Conservation (phyloP, 53 echinoderm and acorn worm genomes). For the Apostichopus leukothele region DNA sequence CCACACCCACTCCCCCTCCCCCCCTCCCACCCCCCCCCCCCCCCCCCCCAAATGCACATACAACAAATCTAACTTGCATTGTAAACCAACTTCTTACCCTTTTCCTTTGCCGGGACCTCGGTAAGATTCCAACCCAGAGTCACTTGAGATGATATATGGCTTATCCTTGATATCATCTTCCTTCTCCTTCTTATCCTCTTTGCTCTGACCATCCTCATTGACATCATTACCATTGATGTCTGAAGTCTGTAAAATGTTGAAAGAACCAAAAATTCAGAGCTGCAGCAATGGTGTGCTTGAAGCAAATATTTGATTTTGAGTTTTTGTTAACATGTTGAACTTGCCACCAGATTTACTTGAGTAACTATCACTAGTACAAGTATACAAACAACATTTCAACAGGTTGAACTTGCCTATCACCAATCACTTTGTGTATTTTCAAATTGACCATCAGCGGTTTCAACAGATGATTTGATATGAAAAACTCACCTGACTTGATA, state of each 20-base stretch:
- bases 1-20: no score
- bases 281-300: background rate
- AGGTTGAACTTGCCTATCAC: no score
- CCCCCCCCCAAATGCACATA: no score
- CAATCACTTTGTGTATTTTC: no score
- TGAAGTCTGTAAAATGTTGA: background rate
- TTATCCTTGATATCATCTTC: background rate
- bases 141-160: conserved; percentile 4
- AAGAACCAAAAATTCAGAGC: background rate
- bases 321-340: no score
- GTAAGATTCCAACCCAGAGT: conserved; percentile 39
- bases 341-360: no score
- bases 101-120: conserved; percentile 14
- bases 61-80: no score
- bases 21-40: no score
- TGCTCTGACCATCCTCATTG: background rate
- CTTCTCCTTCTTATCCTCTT: background rate
- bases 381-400: no score
- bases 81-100: background rate
- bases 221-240: conserved; percentile 24
- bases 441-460: no score
- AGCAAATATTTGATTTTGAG: background rate
- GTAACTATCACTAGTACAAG: no score
- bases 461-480: no score
- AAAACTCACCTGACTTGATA: background rate